These are phyloP conservation scores for Tinamus major DNA, from an alignment of 2,797 vertebrate species.

Conservation along the genomic window DNA sequence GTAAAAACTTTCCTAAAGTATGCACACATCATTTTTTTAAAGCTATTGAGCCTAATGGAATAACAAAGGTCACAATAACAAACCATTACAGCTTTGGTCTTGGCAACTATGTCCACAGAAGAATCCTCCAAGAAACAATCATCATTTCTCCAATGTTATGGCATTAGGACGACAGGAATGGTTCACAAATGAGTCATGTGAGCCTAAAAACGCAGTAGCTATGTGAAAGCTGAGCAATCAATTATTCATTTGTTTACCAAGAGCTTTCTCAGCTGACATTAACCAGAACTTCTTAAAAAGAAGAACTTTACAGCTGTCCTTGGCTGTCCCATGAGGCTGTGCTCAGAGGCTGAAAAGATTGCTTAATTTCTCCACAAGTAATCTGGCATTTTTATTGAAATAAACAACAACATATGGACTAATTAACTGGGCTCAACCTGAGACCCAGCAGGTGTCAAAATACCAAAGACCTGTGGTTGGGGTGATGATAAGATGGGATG, in stretches of 20 bases:
- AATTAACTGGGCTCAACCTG: conserved; percentile 20
- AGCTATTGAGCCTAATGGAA: conserved; percentile 92
- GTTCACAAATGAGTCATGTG: conserved; percentile 82
- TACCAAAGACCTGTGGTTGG: background rate
- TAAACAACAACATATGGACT: conserved; percentile 44
- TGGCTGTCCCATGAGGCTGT: conserved; percentile 56
- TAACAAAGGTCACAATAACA: conserved; percentile 96
- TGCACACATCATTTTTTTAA: conserved; percentile 82
- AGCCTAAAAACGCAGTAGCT: conserved; percentile 82
- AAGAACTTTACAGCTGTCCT: conserved; percentile 82
- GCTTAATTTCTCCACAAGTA: conserved; percentile 73
- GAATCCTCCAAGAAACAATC: conserved; percentile 84
- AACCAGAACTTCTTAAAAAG: conserved; percentile 85
- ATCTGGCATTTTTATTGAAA: conserved; percentile 65
- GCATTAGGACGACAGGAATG: conserved; percentile 84
- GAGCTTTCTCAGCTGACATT: conserved; percentile 84
- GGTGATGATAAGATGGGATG: background rate
- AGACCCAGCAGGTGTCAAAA: conserved; percentile 64
- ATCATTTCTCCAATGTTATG: conserved; percentile 87
- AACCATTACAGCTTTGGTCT: conserved; percentile 91
- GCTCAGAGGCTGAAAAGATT: conserved; percentile 60
- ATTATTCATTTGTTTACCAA: conserved; percentile 88
- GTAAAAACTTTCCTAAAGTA: conserved; percentile 87
- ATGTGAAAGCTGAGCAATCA: conserved; percentile 82
- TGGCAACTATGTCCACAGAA: conserved; percentile 83